These are phyloP conservation scores for Strix aluco DNA, from an alignment of 2,113 vertebrate species.

Conservation along the genomic window DNA sequence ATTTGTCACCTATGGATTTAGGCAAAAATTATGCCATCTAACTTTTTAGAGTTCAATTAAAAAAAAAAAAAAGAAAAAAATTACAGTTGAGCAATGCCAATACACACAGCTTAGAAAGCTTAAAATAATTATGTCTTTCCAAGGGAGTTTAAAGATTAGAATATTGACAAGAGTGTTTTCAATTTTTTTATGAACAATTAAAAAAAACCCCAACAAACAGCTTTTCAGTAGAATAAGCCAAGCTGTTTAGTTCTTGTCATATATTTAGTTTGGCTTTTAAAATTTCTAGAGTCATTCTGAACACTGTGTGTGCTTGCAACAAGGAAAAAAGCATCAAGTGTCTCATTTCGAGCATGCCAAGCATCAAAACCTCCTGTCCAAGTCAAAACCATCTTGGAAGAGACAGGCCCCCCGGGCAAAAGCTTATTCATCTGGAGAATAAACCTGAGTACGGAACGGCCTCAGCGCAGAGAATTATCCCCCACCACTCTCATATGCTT, in stretches of 20 bases:
- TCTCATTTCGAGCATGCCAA: neutral
- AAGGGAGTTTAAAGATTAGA: neutral
- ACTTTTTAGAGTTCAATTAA: neutral
- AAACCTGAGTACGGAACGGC: neutral
- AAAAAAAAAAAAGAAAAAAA: neutral
- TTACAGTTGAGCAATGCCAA: neutral
- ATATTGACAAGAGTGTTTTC: neutral
- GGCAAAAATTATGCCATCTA: neutral
- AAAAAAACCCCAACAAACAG: too few relatives aligned
- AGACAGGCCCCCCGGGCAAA: neutral
- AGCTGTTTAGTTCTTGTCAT: neutral
- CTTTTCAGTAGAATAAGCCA: neutral
- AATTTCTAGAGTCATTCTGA: neutral
- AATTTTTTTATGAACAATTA: neutral
- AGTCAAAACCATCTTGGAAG: neutral
- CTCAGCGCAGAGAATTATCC: neutral
- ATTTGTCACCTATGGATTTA: neutral
- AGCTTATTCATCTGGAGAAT: neutral
- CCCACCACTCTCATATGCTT: rapidly evolving
- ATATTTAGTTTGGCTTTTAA: neutral
- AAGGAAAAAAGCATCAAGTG: neutral
- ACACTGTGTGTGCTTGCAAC: neutral
- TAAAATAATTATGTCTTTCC: neutral
- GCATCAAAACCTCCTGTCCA: neutral
- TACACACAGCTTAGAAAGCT: neutral